These are phyloP conservation scores for Platichthys stellatus DNA, from an alignment of 2,113 vertebrate species.

Conservation along the genomic window DNA sequence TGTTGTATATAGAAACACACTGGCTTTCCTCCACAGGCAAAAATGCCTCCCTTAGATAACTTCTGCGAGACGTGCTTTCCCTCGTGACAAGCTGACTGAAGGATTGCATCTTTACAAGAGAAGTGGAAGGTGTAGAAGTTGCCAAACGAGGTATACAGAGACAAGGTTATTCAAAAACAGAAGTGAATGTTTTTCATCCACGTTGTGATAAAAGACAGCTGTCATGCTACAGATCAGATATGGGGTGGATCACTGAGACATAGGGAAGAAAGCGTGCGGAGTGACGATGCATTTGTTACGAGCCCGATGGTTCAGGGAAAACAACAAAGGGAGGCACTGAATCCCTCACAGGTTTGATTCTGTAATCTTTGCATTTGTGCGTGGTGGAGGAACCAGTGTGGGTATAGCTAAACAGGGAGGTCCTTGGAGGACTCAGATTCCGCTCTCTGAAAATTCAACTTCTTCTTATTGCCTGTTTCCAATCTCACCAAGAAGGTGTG, in stretches of 20 bases:
- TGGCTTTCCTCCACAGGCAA: constrained; percentile 41
- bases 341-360: constrained; percentile 18
- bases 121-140: constrained; percentile 23
- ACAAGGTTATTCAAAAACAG: constrained; percentile 27
- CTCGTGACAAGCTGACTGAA: constrained; percentile 39
- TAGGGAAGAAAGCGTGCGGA: constrained; percentile 20
- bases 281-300: constrained; percentile 29
- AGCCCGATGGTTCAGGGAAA: constrained; percentile 10
- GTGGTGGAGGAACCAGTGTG: constrained; percentile 47
- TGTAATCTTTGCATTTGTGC: constrained; percentile 33
- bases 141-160: constrained; percentile 21
- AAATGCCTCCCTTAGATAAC: constrained; percentile 31
- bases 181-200: constrained; percentile 29
- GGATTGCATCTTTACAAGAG: constrained; percentile 24
- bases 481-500: constrained; percentile 58
- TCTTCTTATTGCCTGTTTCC: constrained; percentile 52
- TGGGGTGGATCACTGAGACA: constrained; percentile 25
- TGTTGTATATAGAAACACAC: constrained; percentile 22
- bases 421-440: constrained; percentile 55
- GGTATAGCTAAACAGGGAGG: constrained; percentile 56
- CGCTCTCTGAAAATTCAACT: constrained; percentile 47
- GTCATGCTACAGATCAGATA: constrained; percentile 35
- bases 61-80: constrained; percentile 28
- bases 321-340: constrained; percentile 23
- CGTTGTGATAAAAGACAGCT: constrained; percentile 48